Evolutionary conservation across 2,888 invertebrate species (phyloP).

Genomic region (Acheta domesticus): DNA sequence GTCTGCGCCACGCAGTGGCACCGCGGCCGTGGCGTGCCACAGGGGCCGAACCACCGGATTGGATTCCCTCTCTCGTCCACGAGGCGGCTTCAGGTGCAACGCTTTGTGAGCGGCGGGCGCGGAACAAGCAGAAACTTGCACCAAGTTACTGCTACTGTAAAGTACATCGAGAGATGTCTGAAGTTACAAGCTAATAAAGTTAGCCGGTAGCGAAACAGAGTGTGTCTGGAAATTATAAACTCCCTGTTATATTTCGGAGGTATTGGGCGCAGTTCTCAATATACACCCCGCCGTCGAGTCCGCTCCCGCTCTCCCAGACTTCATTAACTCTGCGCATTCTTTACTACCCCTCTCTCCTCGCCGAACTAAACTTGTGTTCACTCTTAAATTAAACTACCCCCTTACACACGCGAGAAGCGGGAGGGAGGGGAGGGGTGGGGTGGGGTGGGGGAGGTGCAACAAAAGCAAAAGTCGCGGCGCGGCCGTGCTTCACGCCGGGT

Average conservation of each 20-base stretch:
- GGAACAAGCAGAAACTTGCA: neutral
- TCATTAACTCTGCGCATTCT: conserved; percentile 6
- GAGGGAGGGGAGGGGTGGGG: neutral
- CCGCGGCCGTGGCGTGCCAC: too few relatives aligned
- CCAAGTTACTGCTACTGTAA: neutral
- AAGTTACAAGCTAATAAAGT: conserved; percentile 18
- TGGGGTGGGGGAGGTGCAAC: neutral
- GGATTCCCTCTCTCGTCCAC: neutral
- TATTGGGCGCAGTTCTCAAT: neutral
- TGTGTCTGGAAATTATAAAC: conserved; percentile 18
- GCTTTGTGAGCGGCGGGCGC: neutral
- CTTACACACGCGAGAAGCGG: neutral
- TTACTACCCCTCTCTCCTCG: neutral
- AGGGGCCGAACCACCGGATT: neutral
- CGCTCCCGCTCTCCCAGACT: neutral
- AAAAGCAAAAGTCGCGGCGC: neutral
- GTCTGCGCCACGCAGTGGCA: too few relatives aligned
- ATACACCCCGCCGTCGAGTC: neutral
- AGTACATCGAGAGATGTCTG: neutral
- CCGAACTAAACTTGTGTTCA: conserved; percentile 18
- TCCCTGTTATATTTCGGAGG: neutral
- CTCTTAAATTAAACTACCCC: conserved; percentile 18
- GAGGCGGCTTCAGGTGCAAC: neutral
- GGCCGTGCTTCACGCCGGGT: neutral
- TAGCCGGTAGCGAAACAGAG: neutral